These are phyloP conservation scores for Elgaria multicarinata DNA, from an alignment of 2,113 vertebrate species.

Conservation along the genomic window DNA sequence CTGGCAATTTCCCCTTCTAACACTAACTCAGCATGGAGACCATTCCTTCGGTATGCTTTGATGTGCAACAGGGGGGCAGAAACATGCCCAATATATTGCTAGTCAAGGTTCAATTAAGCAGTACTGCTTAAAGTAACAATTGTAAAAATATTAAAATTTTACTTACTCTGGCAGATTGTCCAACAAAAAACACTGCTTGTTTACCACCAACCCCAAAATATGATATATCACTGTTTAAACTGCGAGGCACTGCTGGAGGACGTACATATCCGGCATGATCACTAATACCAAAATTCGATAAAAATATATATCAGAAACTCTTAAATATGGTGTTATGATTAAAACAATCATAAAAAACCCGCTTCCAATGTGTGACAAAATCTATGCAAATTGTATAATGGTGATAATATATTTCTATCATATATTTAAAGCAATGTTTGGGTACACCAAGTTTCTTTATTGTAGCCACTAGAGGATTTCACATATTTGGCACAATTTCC, in stretches of 20 bases:
- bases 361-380: neutral
- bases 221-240: slow-evolving; percentile 96
- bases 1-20: neutral
- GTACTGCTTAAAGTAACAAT: neutral
- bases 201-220: slow-evolving; percentile 98
- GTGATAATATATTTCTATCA: neutral
- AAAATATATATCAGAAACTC: neutral
- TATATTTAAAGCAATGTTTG: neutral
- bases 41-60: neutral
- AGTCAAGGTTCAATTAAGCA: neutral
- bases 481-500: neutral
- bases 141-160: slow-evolving; percentile 3
- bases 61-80: neutral
- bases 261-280: slow-evolving; percentile 84
- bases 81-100: neutral
- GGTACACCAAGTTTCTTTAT: neutral
- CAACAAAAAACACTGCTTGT: slow-evolving; percentile 94
- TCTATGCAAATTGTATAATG: neutral
- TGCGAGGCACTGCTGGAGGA: slow-evolving; percentile 85
- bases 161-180: slow-evolving; percentile 88
- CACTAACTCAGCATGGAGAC: neutral
- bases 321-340: neutral
- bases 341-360: neutral
- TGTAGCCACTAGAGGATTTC: neutral
- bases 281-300: slow-evolving; percentile 70